Evolutionary conservation across 2,797 vertebrate species (phyloP).

Genomic region (Synanceia verrucosa): DNA sequence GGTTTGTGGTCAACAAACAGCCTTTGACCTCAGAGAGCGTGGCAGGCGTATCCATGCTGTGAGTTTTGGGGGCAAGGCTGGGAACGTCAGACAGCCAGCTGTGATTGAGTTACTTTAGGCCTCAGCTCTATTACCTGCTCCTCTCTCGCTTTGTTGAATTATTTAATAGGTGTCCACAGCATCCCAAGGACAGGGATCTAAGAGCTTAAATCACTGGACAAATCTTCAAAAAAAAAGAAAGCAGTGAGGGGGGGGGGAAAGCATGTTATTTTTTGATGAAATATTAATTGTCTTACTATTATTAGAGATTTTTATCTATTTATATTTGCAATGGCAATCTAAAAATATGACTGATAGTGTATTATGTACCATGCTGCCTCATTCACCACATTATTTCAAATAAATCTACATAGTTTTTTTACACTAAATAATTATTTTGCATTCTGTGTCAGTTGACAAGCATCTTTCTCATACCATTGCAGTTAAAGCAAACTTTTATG

Average conservation of each 20-base stretch:
- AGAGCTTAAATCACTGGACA: conserved; percentile 45
- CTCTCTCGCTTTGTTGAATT: conserved; percentile 80
- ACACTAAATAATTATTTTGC: background rate
- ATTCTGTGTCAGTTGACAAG: background rate
- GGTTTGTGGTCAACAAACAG: conserved; percentile 81
- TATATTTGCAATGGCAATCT: too few relatives aligned
- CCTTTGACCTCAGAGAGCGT: conserved; percentile 78
- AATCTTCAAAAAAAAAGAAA: background rate
- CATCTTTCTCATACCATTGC: conserved; percentile 7
- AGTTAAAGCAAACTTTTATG: conserved; percentile 45
- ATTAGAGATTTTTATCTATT: too few relatives aligned
- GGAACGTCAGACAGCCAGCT: conserved; percentile 56
- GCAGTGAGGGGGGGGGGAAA: background rate
- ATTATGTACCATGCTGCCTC: background rate
- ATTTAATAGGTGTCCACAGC: conserved; percentile 76
- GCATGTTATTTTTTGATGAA: background rate
- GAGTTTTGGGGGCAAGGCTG: conserved; percentile 59
- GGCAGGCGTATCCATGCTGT: conserved; percentile 52
- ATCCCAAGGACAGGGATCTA: conserved; percentile 51
- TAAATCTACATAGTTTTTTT: background rate
- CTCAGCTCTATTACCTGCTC: conserved; percentile 59
- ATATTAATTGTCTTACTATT: too few relatives aligned
- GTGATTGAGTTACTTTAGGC: conserved; percentile 79
- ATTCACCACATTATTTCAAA: background rate
- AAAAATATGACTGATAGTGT: too few relatives aligned